Evolutionary conservation across 2,113 vertebrate genomes (phyloP).

Genomic region (Lipotes vexillifer): DNA sequence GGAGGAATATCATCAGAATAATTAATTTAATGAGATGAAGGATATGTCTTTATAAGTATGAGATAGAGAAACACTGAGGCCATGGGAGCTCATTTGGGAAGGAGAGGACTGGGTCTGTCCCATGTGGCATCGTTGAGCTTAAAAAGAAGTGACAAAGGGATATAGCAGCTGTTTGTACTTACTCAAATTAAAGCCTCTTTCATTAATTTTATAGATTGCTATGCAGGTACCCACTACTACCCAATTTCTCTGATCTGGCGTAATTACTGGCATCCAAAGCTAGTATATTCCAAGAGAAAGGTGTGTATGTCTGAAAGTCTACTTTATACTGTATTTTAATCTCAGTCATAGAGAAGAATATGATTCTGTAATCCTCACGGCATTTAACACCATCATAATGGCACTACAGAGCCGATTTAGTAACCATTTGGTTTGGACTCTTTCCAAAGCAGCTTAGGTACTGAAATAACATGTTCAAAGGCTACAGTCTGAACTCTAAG

Average conservation of each 20-base stretch:
- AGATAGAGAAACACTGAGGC: neutral
- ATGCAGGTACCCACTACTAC: neutral
- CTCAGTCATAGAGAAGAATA: neutral
- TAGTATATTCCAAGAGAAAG: neutral
- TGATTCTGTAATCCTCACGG: neutral
- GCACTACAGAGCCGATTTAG: neutral
- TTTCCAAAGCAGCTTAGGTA: conserved; percentile 9
- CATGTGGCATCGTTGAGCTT: neutral
- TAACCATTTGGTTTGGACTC: neutral
- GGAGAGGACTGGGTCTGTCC: neutral
- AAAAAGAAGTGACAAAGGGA: neutral
- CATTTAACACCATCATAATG: neutral
- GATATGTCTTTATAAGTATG: neutral
- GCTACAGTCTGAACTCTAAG: neutral
- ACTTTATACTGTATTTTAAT: neutral
- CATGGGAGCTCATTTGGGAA: neutral
- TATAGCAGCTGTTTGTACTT: neutral
- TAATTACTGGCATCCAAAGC: neutral
- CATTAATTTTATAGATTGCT: neutral
- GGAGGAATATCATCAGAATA: neutral
- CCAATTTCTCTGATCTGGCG: neutral
- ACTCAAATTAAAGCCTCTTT: neutral
- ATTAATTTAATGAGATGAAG: neutral
- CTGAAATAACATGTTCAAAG: neutral
- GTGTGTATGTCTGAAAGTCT: neutral